Conservation (phyloP, 2,797 vertebrate genomes). For the Phataginus tetradactyla region DNA sequence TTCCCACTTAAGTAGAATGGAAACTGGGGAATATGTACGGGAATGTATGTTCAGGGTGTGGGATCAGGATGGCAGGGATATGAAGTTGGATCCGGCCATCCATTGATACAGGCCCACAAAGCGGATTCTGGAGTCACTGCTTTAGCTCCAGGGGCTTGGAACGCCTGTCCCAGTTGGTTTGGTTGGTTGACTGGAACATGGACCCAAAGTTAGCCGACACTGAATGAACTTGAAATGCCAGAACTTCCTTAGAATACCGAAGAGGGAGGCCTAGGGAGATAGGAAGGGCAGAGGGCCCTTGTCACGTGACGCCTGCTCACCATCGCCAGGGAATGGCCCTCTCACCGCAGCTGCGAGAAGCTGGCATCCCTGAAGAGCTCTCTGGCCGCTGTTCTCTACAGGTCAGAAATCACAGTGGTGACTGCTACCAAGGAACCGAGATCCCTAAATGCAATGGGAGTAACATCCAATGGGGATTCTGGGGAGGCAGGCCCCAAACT, state of each 20-base stretch:
- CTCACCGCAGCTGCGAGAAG: neutral
- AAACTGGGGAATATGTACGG: neutral
- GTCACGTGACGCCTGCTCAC: neutral
- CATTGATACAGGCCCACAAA: neutral
- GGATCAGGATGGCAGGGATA: neutral
- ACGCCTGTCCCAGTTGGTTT: neutral
- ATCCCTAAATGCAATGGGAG: neutral
- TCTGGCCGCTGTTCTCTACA: neutral
- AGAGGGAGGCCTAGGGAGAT: neutral
- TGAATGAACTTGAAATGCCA: neutral
- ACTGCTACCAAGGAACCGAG: neutral
- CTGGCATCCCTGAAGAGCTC: neutral
- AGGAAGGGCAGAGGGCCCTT: neutral
- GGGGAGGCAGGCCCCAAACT: neutral
- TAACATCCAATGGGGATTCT: neutral
- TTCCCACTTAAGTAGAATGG: neutral
- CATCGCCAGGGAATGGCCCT: neutral
- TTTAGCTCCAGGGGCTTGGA: neutral
- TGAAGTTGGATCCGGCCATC: neutral
- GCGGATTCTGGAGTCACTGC: neutral
- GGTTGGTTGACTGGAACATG: neutral
- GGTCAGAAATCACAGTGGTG: neutral
- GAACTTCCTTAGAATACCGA: neutral
- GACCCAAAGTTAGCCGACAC: neutral
- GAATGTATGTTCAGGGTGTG: neutral